Evolutionary conservation across 2,113 vertebrate species (phyloP), one percentile per base, ranked within the genome.

Genomic region (Isurus oxyrinchus): DNA sequence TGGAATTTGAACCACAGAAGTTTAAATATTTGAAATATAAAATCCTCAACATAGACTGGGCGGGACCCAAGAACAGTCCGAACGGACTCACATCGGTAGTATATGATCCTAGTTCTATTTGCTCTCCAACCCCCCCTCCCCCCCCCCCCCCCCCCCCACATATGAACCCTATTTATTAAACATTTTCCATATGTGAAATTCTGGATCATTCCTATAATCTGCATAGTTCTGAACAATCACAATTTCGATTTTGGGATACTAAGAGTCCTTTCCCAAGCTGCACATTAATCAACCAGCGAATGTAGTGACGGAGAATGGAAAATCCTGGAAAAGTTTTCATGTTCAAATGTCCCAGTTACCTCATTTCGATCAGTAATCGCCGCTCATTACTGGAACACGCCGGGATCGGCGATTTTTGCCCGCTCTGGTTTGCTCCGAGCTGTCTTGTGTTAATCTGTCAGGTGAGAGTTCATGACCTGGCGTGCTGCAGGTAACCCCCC

Each of bases 391-490:
- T 63, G 59, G n/a, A 40, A n/a, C 16, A 23, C 2, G 21, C 31
- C 14, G 2, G 90, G 59, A 35, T 6, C 57, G 4, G 35, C 10
- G 57, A 35, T 19, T 7, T 88, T 7, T 31, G 35, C 55, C 27
- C 55, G 53, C 27, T 87, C 84, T 25, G 27, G 2, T 35, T 14
- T 59, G 55, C 16, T n/a, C 35, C n/a, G 90, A n/a, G 40, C 90
- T 94, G 59, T 40, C 31, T 40, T 94, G 90, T n/a, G 90, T 63
- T 63, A 63, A 94, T 63, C 59, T 94, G 87, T 40, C 90, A 94
- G 90, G 90, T 94, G 90, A 94, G 59, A 63, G 90, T 94, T 94
- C 90, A 44, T 63, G 90, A 94, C 59, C 90, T 94, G 59, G 61
- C 59, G 16, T 63, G 35, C 35, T 21, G 90, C 90, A 94, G 90